Evolutionary conservation across 2,113 vertebrate species (phyloP).

Genomic region (Halichoerus grypus): DNA sequence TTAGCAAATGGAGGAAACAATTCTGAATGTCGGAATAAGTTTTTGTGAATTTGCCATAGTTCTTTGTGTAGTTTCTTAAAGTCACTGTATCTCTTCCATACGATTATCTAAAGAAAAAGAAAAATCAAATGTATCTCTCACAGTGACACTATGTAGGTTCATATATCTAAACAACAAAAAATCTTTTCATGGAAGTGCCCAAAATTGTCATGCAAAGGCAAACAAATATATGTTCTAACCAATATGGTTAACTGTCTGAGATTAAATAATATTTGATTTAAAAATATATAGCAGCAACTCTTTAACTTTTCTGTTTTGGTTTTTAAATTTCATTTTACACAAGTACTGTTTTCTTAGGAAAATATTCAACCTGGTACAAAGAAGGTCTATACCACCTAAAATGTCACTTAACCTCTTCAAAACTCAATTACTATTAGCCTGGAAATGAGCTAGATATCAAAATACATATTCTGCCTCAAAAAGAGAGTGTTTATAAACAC

Average conservation of each 20-base stretch:
- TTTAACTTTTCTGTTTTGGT: neutral
- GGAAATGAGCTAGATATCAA: neutral
- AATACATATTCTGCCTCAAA: conserved; percentile 9
- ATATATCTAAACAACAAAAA: neutral
- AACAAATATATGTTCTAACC: conserved; percentile 20
- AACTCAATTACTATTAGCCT: conserved; percentile 4
- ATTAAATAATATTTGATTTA: neutral
- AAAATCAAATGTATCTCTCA: conserved; percentile 62
- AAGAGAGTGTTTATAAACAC: neutral
- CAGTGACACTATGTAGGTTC: neutral
- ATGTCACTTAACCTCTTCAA: conserved; percentile 41
- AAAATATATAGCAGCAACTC: conserved; percentile 52
- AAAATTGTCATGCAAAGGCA: conserved; percentile 31
- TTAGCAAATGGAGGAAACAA: conserved; percentile 98
- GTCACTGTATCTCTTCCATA: conserved; percentile 99
- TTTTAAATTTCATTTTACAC: conserved; percentile 31
- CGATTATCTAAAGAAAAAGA: conserved; percentile 92
- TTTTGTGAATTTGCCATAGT: conserved; percentile 97
- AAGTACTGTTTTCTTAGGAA: conserved; percentile 38
- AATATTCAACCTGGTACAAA: conserved; percentile 12
- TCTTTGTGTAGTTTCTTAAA: conserved; percentile 98
- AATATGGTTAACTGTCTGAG: neutral
- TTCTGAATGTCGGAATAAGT: conserved; percentile 94
- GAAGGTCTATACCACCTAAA: neutral
- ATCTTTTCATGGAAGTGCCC: conserved; percentile 5